Evolutionary conservation across 92 coral and sea anemone species (phyloP), one percentile per base, ranked within the genome.

Genomic region (Parazoanthus atlanticus): DNA sequence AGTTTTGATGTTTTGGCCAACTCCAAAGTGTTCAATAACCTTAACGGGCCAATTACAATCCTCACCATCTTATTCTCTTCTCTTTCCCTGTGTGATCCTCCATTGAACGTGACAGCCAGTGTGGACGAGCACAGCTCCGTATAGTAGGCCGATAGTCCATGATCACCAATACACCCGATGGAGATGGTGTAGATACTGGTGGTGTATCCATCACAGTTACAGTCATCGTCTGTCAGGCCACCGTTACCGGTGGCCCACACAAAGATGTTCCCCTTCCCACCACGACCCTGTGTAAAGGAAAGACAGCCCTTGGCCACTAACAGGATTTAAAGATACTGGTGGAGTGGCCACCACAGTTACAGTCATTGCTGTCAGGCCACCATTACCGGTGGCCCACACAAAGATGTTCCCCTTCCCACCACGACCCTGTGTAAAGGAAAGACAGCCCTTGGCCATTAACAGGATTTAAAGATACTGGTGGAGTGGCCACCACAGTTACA

Each of bases 221-320:
- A 95, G 85, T 95, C 98, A 69, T 95, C 98, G 67, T 95, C 98
- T 70, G 98, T 95, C 52, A 95, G 91, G 34, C 98, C 98, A 33
- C 98, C 98, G 86, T 96, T 96, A 43, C 98, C 98, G 19, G 98
- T 96, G 61, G 98, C 98, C 98, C 98, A 96, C 9, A 96, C 98
- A 49, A 92, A 96, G 86, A 96, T 89, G 85, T 92, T 96, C 17
- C 98, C 56, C 56, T 49, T 49, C 1, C 56, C 56, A 49, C 56
- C 56, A 13, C 56, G 56, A 49, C 47, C 11, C 47, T 43, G 47
- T 43, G 11, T 43, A 43, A 8, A 2, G 5, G 41, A 5, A 2
- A 6, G 47, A 43, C 9, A 43, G 47, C 11, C 9, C 47, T 6
- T 43, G 8, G 11, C 4, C 47, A 43, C 9, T 9, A 43, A 43